These are phyloP conservation scores for Lordiphosa collinella DNA, from an alignment of 1,140 invertebrate species.

Conservation along the genomic window DNA sequence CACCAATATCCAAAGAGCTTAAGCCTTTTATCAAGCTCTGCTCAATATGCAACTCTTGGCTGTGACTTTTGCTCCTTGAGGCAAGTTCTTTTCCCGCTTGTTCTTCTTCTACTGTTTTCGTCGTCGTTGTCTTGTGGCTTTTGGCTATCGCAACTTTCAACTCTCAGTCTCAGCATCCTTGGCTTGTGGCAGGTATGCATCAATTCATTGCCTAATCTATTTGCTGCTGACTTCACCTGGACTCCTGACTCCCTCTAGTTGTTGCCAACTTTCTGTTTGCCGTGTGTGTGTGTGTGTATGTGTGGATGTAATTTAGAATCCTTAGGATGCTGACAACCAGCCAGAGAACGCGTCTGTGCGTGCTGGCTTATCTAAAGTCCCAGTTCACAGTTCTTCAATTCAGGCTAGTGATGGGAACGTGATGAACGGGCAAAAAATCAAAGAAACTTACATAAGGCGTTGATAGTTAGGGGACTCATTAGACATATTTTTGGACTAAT, in stretches of 20 bases:
- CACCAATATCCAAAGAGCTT: constrained; percentile 45
- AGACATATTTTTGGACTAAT: too few species aligned
- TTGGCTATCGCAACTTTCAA: constrained; percentile 67
- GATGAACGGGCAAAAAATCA: neutral
- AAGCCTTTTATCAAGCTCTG: constrained; percentile 71
- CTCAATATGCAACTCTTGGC: constrained; percentile 63
- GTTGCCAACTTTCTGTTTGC: neutral
- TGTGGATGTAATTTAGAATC: constrained; percentile 57
- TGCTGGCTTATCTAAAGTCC: constrained; percentile 54
- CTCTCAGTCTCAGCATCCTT: constrained; percentile 21
- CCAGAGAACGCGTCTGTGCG: constrained; percentile 52
- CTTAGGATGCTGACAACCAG: constrained; percentile 63
- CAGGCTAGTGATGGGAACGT: constrained; percentile 4
- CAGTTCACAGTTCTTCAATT: constrained; percentile 21
- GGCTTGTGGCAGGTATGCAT: constrained; percentile 67
- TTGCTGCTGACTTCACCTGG: constrained; percentile 55
- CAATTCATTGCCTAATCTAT: constrained; percentile 75
- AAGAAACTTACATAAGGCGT: neutral
- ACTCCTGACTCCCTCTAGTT: neutral
- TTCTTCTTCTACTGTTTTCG: constrained; percentile 4
- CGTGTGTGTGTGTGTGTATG: constrained; percentile 8
- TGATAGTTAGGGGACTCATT: too few species aligned
- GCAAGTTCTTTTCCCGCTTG: constrained; percentile 43
- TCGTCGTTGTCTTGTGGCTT: constrained; percentile 43
- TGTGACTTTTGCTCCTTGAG: constrained; percentile 36